Base-by-base conservation (phyloP, 2,888 invertebrate genomes). In the Ormyrus labotus region DNA sequence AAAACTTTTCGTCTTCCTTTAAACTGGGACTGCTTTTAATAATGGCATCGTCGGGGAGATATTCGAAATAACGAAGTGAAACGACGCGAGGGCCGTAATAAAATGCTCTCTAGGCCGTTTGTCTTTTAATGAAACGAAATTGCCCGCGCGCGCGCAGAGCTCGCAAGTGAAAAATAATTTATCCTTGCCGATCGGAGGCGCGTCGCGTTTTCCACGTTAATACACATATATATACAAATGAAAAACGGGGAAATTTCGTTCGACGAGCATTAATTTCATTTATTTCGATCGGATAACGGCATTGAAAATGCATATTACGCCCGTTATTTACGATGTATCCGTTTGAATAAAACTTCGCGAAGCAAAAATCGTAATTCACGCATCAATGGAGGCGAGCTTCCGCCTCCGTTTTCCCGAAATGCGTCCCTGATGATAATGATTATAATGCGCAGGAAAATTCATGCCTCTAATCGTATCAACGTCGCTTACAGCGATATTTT, bases 281-380 rank as follows among this genome's bases (percentile, higher is more conserved):
- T 70, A 58, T 70, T 19, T 48, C 70, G 47, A 9, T 0, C 11
- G 6, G 50, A 70, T 58, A 47, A 47, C n/a, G 48, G 48, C 47
- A 58, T 69, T 58, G 69, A 58, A 58, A 47, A 68, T 55, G 45
- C 45, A 68, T 11, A 69, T 69, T 57, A 48, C 19, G 50, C 2
- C 9, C 13, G 9, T 70, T 70, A 58, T 70, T 58, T 48, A 58
- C 58, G 58, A 70, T 10, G 9, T 48, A 1, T 10, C 58, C 13
- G 48, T 58, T 50, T 19, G 11, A 58, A 69, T 69, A 48, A 47
- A 69, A 68, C 55, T 63, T 45, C 6, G 10, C 45, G 34, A 47
- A 55, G 68, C n/a, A 68, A 69, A 69, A 69, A 70, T 58, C 58
- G 58, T 48, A 58, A 70, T 70, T 70, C 58, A 70, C 57, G 58